phyloP scores from a whole-genome alignment of 1,140 invertebrate species.

The Drosophila lacteicornis region DNA sequence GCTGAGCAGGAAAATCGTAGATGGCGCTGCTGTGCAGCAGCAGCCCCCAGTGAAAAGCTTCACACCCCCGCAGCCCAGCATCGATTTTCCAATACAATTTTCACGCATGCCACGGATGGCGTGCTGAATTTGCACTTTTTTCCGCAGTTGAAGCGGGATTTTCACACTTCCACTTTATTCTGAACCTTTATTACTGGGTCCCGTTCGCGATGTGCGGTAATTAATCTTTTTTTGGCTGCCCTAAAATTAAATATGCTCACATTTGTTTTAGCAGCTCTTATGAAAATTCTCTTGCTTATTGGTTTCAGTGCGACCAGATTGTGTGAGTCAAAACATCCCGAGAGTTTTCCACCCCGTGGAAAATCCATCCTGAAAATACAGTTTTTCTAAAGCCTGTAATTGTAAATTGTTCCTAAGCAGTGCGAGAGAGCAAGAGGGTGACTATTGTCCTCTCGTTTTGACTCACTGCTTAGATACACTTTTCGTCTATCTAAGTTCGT shows the following conservation, averaged over 20 bases:
- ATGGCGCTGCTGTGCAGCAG: constrained; percentile 61
- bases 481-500: too few species aligned
- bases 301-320: constrained; percentile 27
- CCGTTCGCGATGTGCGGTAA: constrained; percentile 17
- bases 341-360: constrained; percentile 3
- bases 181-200: not conserved
- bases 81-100: constrained; percentile 73
- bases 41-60: constrained; percentile 70
- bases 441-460: too few species aligned
- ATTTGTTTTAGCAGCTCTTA: constrained; percentile 76
- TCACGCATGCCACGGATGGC: constrained; percentile 46
- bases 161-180: constrained; percentile 12
- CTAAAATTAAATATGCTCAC: constrained; percentile 71
- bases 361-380: not conserved
- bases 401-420: too few species aligned
- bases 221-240: constrained; percentile 24
- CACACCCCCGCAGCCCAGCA: constrained; percentile 58
- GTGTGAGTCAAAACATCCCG: constrained; percentile 5
- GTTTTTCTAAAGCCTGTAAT: not conserved
- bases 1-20: constrained; percentile 45
- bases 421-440: too few species aligned
- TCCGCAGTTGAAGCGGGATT: not conserved
- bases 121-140: constrained; percentile 10
- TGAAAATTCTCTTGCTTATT: constrained; percentile 67
- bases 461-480: too few species aligned